Base-by-base conservation (phyloP, 2,113 vertebrate species). In the Oriolus oriolus region DNA sequence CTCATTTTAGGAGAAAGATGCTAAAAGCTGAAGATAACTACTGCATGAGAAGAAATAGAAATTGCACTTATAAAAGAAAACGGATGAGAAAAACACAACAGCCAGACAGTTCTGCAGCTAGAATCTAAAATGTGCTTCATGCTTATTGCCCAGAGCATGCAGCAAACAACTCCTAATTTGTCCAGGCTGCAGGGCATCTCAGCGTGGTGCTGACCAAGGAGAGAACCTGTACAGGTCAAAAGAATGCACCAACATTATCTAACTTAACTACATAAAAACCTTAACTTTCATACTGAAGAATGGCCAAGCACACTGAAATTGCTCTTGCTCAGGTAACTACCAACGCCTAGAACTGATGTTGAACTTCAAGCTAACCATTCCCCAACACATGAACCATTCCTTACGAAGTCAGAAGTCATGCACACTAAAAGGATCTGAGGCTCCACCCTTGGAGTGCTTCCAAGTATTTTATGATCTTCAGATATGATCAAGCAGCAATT, bases 191-290 rank as follows among this genome's bases (percentile, higher is more conserved):
- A 44, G 44, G 26, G 31, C 57, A 65, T 26, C 28, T 87, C 49
- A n/a, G 47, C 31, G 65, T 2, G 9, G 12, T 2, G 11, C 26
- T 1, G 0, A 30, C 9, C 11, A 19, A 42, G 18, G 14, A 71
- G 7, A 70, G 18, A 77, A 90, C 19, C 9, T 28, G 27, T 8
- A 33, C 20, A 61, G 37, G 17, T 14, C 31, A 80, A 59, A 63
- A 6, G 33, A 65, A 56, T 66, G 31, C 41, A 54, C 20, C 59
- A 64, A 41, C 13, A 2, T 30, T 16, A 41, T 19, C 20, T n/a
- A 44, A 59, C 10, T 80, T 31, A 57, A 37, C 50, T 27, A 11
- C 4, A 50, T 7, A 66, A 74, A 61, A 84, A 45, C 6, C 10
- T 59, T 33, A 50, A 30, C 17, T 26, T 81, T 41, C 31, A 50